Evolutionary conservation across 64 coral and sea anemone genomes (phyloP), one percentile per base, ranked within the genome.

Genomic region (Platygyra sinensis): DNA sequence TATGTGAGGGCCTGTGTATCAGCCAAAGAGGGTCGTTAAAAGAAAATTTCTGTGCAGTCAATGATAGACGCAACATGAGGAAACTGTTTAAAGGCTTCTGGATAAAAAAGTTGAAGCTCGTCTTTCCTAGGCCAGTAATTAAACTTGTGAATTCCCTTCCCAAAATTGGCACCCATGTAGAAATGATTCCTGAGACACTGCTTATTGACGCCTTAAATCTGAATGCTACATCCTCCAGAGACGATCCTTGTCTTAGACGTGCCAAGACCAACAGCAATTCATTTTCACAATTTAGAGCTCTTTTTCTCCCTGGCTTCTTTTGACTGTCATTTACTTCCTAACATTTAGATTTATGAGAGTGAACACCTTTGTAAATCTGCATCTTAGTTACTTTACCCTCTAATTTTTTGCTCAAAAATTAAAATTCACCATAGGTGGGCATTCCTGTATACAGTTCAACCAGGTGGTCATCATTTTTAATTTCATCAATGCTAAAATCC

Each of bases 41-140:
- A 15, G 46, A 72, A 82, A 52, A 93, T 82, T 61, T 88, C 86
- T 13, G 91, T 93, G 76, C 91, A 88, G 51, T 92, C 90, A 32
- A 80, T 92, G 78, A 93, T 87, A 24, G 83, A 87, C 49, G 52
- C 87, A 30, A 77, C 75, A 33, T 80, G 42, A 30, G 29, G 42
- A 39, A 92, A 92, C 30, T 39, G 74, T 87, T 87, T 92, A 59
- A 92, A 92, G 69, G 75, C 67, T 24, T 80, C 91, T 27, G 83
- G 85, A 19, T 93, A 87, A 88, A n/a, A 80, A 51, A 27, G 33
- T 19, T 87, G 50, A 52, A 74, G 15, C 51, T 74, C 50, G 0
- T 87, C 85, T 54, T 73, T 46, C n/a, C 27, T 74, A 14, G 85
- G 85, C 85, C 69, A 80, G 50, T 80, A 60, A 80, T 80, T 60